Evolutionary conservation across 2,113 vertebrate species (phyloP), one percentile per base, ranked within the genome.

Genomic region (Bathybates hornii): DNA sequence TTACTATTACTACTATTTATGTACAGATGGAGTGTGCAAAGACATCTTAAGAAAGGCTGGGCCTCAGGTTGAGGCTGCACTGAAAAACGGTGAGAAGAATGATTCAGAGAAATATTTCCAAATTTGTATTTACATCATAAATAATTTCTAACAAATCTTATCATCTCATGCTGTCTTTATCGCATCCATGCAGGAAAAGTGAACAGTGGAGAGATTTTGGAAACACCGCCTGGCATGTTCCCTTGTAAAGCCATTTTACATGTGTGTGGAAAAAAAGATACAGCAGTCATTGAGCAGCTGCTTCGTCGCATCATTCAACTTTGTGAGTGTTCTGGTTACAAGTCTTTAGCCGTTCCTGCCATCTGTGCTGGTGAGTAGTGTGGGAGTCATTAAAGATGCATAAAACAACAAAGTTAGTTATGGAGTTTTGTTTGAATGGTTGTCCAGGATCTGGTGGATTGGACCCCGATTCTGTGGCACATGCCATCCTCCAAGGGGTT

Each of bases 321-420:
- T 1, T 94, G 95, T 90, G 93, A 96, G 24, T 4, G 1, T 1
- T 80, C 2, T 17, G 5, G 3, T 4, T 92, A 83, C 71, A 10
- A 21, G 19, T 96, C 95, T 5, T 93, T 95, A 1, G 92, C 95
- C 7, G 93, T 96, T 83, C 95, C 95, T 90, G 95, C 95, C 1
- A 94, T 96, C 34, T 91, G 91, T 66, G 83, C 95, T 24, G 95
- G 95, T 95, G 73, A 80, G 90, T 86, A 48, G 3, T 27, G 0
- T 48, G 9, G 2, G 8, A 34, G 4, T 14, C 19, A 2, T 45
- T 19, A 11, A 5, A 12, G 0, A 5, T 71, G 66, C 66, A 24
- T 43, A 0, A 71, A 41, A 71, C 36, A 41, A 0, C 12, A 24
- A 43, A 71, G 36, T 0, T 71, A 43, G 0, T 71, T 43, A 71